Conservation (phyloP, 2,888 invertebrate species). For the Argynnis bischoffii region DNA sequence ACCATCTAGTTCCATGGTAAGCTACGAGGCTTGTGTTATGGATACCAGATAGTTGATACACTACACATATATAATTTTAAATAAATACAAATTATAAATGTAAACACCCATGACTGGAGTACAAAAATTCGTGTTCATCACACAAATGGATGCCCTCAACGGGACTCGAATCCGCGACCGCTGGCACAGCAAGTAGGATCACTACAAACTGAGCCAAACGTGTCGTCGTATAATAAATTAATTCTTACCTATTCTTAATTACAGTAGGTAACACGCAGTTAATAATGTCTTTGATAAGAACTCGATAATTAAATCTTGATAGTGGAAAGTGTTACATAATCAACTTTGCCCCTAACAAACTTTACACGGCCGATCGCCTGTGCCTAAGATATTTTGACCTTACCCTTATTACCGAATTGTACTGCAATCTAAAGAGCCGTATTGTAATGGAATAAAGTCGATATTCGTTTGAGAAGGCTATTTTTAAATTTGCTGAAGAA, state of each 20-base stretch:
- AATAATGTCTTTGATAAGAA: slow-evolving; percentile 24
- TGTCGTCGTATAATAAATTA: no score
- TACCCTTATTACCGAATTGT: slow-evolving; percentile 9
- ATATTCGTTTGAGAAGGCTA: slow-evolving; percentile 21
- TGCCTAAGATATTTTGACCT: slow-evolving; percentile 32
- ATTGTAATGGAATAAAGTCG: slow-evolving; percentile 20
- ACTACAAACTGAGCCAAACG: no score
- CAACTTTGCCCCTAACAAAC: slow-evolving; percentile 36
- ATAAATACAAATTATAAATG: no score
- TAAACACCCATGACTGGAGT: no score
- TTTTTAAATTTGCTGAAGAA: slow-evolving; percentile 26
- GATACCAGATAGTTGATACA: no score
- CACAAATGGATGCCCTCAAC: no score
- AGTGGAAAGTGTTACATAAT: slow-evolving; percentile 27
- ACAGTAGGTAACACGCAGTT: neutral
- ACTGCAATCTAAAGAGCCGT: neutral
- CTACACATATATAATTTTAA: no score
- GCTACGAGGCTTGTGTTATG: no score
- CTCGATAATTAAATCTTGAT: slow-evolving; percentile 35
- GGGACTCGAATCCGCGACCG: no score
- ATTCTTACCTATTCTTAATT: neutral
- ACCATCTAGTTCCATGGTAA: no score
- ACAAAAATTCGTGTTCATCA: no score
- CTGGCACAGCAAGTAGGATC: no score
- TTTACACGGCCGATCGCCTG: slow-evolving; percentile 38